Evolutionary conservation across 2,888 invertebrate genomes (phyloP).

Genomic region (Fragum fragum): DNA sequence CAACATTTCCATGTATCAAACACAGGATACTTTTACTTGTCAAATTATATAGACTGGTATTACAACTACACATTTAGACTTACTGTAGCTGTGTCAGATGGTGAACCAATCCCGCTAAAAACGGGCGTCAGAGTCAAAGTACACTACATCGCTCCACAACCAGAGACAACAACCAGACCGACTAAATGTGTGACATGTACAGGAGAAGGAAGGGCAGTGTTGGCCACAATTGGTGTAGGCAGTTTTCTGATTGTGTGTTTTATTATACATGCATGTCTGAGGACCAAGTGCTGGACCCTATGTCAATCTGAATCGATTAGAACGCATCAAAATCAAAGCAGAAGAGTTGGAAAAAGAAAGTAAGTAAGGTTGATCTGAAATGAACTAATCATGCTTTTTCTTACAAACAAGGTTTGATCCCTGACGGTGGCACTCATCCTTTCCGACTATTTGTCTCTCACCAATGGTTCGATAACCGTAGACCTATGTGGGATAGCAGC

Average conservation of each 20-base stretch:
- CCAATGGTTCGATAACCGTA: no score
- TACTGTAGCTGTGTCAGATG: conserved; percentile 40
- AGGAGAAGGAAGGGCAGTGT: conserved; percentile 13
- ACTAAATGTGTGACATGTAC: conserved; percentile 43
- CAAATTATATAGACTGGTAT: conserved; percentile 30
- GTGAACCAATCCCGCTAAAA: conserved; percentile 13
- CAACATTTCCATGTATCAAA: conserved; percentile 34
- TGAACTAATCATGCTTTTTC: no score
- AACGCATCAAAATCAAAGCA: background rate
- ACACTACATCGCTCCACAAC: conserved; percentile 31
- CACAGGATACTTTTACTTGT: conserved; percentile 10
- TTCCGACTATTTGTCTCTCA: no score
- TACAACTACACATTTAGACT: conserved; percentile 42
- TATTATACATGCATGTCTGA: conserved; percentile 12
- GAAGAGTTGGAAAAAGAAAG: background rate
- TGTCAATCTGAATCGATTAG: conserved; percentile 27
- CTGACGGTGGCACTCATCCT: no score
- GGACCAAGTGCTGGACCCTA: conserved; percentile 26
- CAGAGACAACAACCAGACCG: background rate
- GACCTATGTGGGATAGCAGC: no score
- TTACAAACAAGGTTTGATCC: no score
- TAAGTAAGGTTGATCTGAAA: no score
- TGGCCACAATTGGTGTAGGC: conserved; percentile 19
- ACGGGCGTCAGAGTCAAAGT: conserved; percentile 33
- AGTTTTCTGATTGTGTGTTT: conserved; percentile 14